phyloP scores from a whole-genome alignment of 2,888 invertebrate species.

The Sinhomidia bicolor region DNA sequence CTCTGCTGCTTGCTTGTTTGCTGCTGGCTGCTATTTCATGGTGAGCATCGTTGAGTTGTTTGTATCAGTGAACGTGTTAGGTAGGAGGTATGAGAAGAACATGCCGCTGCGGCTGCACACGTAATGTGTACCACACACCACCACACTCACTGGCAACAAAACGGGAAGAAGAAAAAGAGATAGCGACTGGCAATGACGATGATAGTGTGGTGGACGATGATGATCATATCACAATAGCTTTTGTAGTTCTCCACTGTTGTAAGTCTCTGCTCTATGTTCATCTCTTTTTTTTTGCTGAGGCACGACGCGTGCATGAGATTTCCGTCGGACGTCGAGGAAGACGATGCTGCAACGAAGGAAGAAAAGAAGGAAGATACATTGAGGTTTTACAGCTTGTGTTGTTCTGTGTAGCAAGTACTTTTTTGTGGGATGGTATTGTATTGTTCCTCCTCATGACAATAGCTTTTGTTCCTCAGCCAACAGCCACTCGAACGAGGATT shows the following conservation, averaged over 20 bases:
- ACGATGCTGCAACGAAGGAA: conserved; percentile 17
- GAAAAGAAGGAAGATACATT: conserved; percentile 53
- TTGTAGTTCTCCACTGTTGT: conserved; percentile 35
- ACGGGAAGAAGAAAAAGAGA: neutral
- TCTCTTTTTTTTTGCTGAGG: conserved; percentile 12
- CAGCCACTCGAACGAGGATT: conserved; percentile 66
- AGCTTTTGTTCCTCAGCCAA: conserved; percentile 75
- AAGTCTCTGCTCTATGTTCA: neutral
- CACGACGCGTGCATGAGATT: conserved; percentile 44
- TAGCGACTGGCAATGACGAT: neutral
- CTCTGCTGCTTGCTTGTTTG: neutral
- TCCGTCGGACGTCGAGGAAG: conserved; percentile 54
- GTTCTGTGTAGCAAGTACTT: conserved; percentile 23
- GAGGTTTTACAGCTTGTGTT: neutral
- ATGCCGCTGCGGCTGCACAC: neutral
- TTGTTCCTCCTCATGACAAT: conserved; percentile 76
- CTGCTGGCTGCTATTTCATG: neutral
- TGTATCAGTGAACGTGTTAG: conserved; percentile 5
- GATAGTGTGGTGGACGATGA: conserved; percentile 30
- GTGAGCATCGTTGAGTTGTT: neutral
- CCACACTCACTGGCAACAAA: too few species aligned
- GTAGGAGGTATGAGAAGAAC: neutral
- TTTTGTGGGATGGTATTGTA: conserved; percentile 68
- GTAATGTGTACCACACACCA: conserved; percentile 4
- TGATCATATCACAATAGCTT: conserved; percentile 55